These are phyloP conservation scores for Dipus sagitta DNA, from an alignment of 2,797 vertebrate genomes.

Conservation along the genomic window DNA sequence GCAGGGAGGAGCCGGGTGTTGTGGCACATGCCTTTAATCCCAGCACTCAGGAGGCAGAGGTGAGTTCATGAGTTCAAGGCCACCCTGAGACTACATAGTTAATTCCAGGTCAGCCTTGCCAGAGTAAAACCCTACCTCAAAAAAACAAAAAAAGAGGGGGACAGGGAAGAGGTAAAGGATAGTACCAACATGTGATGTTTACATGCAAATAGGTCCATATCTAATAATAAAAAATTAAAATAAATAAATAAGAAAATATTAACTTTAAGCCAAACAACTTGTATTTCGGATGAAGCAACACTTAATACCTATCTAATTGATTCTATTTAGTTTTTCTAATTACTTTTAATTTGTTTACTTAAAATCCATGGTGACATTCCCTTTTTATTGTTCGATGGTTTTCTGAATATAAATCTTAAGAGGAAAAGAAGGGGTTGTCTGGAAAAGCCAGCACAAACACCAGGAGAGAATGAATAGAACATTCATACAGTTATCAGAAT, in stretches of 20 bases:
- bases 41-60: too few relatives aligned
- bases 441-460: background rate
- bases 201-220: too few relatives aligned
- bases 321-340: constrained; percentile 6
- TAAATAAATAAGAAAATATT: background rate
- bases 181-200: too few relatives aligned
- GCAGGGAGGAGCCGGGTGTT: too few relatives aligned
- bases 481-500: constrained; percentile 16
- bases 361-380: background rate
- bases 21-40: too few relatives aligned
- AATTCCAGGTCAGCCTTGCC: too few relatives aligned
- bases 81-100: too few relatives aligned
- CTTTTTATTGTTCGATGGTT: constrained; percentile 14
- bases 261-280: constrained; percentile 7
- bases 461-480: background rate
- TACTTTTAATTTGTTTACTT: constrained; percentile 36
- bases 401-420: background rate
- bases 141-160: background rate
- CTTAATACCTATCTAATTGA: constrained; percentile 7
- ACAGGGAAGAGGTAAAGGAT: too few relatives aligned
- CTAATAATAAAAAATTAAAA: too few relatives aligned
- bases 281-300: background rate
- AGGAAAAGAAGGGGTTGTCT: background rate
- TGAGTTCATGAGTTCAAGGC: too few relatives aligned
- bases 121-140: too few relatives aligned